Evolutionary conservation across 2,888 invertebrate genomes (phyloP), one percentile per base, ranked within the genome.

Genomic region (Agonopterix subpropinquella): DNA sequence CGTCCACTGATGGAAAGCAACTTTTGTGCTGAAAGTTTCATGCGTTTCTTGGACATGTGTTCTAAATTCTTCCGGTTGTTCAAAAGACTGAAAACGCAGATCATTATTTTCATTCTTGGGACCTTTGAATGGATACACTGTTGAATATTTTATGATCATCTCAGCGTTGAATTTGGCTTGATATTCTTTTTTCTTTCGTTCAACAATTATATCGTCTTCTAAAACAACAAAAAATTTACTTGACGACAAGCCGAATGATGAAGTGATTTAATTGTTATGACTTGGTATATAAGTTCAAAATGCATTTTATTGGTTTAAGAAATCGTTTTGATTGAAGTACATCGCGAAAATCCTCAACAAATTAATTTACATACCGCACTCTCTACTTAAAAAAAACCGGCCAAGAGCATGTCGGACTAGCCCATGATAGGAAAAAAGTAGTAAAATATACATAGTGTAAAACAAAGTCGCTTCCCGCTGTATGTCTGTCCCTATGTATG

Each of bases 71-170:
- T 53, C 52, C 8, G 70, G 65, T 36, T 66, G 64, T 3, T 51
- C 50, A 49, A 63, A 70, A 37, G 50, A 52, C 42, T 64, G 60
- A 68, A 73, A 36, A 68, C 65, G 53, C 73, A 73, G 41, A 59
- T 56, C 53, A 65, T 54, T n/a, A n/a, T n/a, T n/a, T 4, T 51
- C 49, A 49, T 53, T 54, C 36, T 61, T 62, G 4, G 68, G 70
- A 41, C 70, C 60, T 50, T 67, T 58, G 61, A 75, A 73, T 47
- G 73, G 75, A 60, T 68, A 72, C 47, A 67, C 71, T 47, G 73
- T 72, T 41, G 68, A 54, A 56, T 64, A 54, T 57, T 62, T 55
- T 52, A 73, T 56, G 54, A 75, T 55, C 37, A 66, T 52, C 55
- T 60, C 60, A 46, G 70, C 70, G 59, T 74, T 74, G 53, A 55